Evolutionary conservation across 2,888 invertebrate species (phyloP), one percentile per base, ranked within the genome.

Genomic region (Mystacides longicornis): DNA sequence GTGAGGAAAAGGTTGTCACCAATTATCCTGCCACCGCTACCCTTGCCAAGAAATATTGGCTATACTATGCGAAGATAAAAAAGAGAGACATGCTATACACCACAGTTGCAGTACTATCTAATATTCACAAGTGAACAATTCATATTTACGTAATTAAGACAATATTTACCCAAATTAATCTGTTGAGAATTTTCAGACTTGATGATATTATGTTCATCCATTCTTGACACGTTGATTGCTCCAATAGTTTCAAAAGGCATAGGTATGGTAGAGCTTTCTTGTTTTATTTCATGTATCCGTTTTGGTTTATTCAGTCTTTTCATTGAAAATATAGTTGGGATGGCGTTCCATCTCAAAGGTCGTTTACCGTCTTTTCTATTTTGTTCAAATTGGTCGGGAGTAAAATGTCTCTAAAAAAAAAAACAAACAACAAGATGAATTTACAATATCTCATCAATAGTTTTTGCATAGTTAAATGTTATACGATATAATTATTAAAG

Each of bases 241-340:
- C n/a, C n/a, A 46, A 14, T 20, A 46, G 46, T 2, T 46, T 7
- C 7, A 5, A 20, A 5, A 18, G 19, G 19, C 3, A 21, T 20
- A 19, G 46, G 19, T 3, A 3, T 11, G 3, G 19, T 5, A 19
- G 46, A 14, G 20, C 20, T 19, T 14, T 3, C 46, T 7, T n/a
- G 18, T n/a, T 7, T 9, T 27, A 11, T 27, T 5, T 46, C 47
- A n/a, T 16, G 14, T 9, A 23, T 2, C 18, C 31, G 22, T 21
- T 37, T 27, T 9, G 23, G 21, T 18, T 23, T 31, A 21, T 33
- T 48, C 19, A 48, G 19, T 18, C 33, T 53, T 37, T 48, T 53
- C 33, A 54, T 42, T 18, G 54, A 49, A 27, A 54, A 54, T 23
- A 54, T 54, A 14, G 54, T 54, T 11, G 54, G 54, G 11, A 54